Base-by-base conservation (phyloP, 1,140 invertebrate genomes). In the Macrobrachium nipponense region DNA sequence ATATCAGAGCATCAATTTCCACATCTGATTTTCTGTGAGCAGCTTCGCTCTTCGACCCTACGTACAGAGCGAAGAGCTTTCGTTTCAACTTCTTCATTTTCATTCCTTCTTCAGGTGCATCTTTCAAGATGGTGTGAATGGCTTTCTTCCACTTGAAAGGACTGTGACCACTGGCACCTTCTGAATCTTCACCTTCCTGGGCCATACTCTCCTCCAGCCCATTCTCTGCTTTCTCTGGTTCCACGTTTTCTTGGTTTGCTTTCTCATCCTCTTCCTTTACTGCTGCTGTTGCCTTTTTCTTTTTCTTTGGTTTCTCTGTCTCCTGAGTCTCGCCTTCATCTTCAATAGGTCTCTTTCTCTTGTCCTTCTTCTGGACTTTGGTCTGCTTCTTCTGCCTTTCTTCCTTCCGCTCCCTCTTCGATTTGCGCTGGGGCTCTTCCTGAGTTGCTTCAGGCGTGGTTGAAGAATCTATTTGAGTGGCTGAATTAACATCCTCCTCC, bases 71-170 rank as follows among this genome's bases (percentile, higher is more conserved):
- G 8, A 70, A 70, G 17, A 70, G 23, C 68, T 27, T 70, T 70
- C 36, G 23, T 43, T 27, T 23, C 5, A 70, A n/a, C 1, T 70
- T 20, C 23, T 27, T 70, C 23, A 70, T 70, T 20, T 70, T 70
- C 23, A 70, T 23, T 70, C 68, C 68, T 17, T 70, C 36, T 43
- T 70, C 68, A n/a, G 68, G 68, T 15, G 68, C 68, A 27, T 23
- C 36, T 43, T 70, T 23, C 36, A 70, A 43, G 10, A 23, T 15
- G 5, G 23, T 70, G 20, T 14, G 15, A 14, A 70, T 70, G 68
- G 68, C 20, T 2, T 23, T 70, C 15, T 70, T 70, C 68, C 68
- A 70, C 20, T 70, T 70, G 20, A 70, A 70, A 2, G 68, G 68
- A 51, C 7, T 51, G 51, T 51, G 51, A 12, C 12, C 12, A 51